A percentile compares a stretch with the other conserved stretches of the same genome.
Conservation (phyloP, 2,797 vertebrate species). For the Acanthiza pusilla region DNA sequence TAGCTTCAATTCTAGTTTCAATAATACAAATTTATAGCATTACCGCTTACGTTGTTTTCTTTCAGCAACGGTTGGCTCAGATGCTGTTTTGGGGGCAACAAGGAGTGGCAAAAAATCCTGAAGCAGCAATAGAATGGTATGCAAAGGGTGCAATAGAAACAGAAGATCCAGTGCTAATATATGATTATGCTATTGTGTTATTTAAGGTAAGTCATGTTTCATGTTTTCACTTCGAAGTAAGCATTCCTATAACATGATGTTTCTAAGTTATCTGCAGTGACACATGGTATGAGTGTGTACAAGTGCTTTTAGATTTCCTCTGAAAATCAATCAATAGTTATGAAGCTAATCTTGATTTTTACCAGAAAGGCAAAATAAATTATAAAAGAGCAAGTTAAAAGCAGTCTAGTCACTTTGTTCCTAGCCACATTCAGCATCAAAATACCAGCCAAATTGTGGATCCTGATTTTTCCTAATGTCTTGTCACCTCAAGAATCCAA, state of each 20-base stretch:
- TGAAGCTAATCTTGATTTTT: neutral
- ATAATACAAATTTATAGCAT: neutral
- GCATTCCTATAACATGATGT: neutral
- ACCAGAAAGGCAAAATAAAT: neutral
- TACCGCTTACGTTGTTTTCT: neutral
- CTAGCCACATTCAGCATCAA: neutral
- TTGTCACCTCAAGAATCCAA: neutral
- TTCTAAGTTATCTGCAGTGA: neutral
- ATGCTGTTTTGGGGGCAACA: conserved; percentile 90
- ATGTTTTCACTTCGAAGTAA: neutral
- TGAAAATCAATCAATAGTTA: neutral
- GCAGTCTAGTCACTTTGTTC: neutral
- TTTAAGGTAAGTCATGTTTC: conserved; percentile 81
- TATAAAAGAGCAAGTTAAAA: neutral
- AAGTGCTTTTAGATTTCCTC: neutral
- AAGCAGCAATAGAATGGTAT: conserved; percentile 83
- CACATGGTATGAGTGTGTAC: neutral
- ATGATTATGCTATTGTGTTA: conserved; percentile 87
- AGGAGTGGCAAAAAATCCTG: conserved; percentile 84
- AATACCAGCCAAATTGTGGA: neutral
- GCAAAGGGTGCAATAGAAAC: conserved; percentile 85
- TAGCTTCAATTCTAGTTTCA: neutral
- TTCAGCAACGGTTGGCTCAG: conserved; percentile 83
- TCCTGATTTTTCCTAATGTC: neutral
- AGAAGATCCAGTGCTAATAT: conserved; percentile 82